Evolutionary conservation across 2,113 vertebrate genomes (phyloP), one percentile per base, ranked within the genome.

Genomic region (Hydropotes inermis): DNA sequence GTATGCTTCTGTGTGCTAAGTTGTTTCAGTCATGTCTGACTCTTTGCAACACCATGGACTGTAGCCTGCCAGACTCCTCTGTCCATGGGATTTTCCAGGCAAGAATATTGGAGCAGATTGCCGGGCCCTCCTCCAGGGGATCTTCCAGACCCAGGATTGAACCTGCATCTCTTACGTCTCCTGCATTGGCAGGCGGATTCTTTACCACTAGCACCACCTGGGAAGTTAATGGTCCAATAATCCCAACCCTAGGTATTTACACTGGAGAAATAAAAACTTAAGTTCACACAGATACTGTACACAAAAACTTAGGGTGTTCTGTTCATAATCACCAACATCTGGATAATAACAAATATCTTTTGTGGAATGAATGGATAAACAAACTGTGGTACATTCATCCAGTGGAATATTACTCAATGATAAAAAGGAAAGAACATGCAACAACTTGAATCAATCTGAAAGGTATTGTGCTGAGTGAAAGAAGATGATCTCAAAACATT

Each of bases 311-410:
- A 91, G 55, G 76, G 55, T 87, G 21, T 36, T 83, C 82, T 93
- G 52, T 90, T 95, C 78, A 83, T 91, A 91, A 95, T 83, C 43
- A 33, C 17, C 45, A 27, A 90, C 70, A 82, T 36, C 36, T 79
- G 74, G 43, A 93, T 70, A 93, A 64, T 12, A 94, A 83, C 50
- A 96, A 92, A 96, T 94, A 92, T 58, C 39, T 25, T 58, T 92
- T 64, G 85, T 84, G 28, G 13, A 30, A 60, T 88, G 21, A 97
- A 57, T 76, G 47, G 21, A 52, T 96, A 88, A 96, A 79, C 25
- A 93, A 86, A n/a, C 25, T 57, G 25, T 81, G 81, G 23, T 84
- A 76, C 13, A 82, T 54, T 12, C 45, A 88, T 54, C 9, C 36
- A 93, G 7, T 74, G 54, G n/a, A 70, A 7, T 92, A 94, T n/a